Conservation (phyloP, 2,113 vertebrate species). For the Notothenia coriiceps region DNA sequence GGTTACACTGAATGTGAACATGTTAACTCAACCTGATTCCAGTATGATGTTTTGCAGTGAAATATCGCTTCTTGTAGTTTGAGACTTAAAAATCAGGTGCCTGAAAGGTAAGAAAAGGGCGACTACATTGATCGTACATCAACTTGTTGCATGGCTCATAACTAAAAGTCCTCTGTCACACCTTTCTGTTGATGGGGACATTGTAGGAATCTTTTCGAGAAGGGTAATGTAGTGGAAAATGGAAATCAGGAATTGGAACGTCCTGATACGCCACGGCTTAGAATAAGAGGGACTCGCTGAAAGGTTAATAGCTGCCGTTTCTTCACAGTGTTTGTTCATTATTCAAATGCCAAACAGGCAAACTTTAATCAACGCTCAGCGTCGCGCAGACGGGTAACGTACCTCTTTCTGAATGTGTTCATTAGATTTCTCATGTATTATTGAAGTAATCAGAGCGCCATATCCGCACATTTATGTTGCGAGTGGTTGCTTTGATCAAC, state of each 20-base stretch:
- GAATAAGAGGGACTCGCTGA: constrained; percentile 67
- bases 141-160: constrained; percentile 8
- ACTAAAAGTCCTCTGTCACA: constrained; percentile 14
- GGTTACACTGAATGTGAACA: not conserved
- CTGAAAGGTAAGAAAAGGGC: constrained; percentile 9
- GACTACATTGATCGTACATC: not conserved
- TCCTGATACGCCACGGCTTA: constrained; percentile 45
- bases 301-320: constrained; percentile 86
- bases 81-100: not conserved
- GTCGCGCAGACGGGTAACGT: constrained; percentile 66
- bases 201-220: constrained; percentile 22
- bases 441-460: constrained; percentile 83
- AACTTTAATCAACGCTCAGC: constrained; percentile 84
- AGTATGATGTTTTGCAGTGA: not conserved
- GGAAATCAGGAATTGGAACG: constrained; percentile 45
- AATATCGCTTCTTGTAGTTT: not conserved
- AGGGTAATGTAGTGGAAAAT: constrained; percentile 64
- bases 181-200: constrained; percentile 27
- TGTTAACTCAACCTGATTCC: not conserved
- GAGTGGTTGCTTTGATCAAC: constrained; percentile 71
- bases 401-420: constrained; percentile 79
- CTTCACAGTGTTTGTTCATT: constrained; percentile 84
- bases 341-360: constrained; percentile 86
- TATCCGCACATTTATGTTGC: constrained; percentile 71
- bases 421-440: constrained; percentile 85